Base-by-base conservation (phyloP, 2,797 vertebrate species). In the Heteromormyrus szaboi region DNA sequence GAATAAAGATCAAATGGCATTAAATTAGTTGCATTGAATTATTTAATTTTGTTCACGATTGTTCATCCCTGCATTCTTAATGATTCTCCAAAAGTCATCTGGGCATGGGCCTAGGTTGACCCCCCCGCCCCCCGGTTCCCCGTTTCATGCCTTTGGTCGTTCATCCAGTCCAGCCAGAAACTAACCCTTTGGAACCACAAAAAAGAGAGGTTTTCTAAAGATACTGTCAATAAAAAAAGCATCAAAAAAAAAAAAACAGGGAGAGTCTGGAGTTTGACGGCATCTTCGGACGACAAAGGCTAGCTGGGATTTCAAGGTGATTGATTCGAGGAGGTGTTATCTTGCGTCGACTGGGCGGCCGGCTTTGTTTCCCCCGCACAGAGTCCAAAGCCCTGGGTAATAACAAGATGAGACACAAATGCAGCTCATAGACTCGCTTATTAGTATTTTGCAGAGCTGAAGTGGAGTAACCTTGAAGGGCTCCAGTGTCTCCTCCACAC, bases 401-500 rank as follows among this genome's bases (percentile, higher is more conserved):
- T 76, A 79, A 84, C 89, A 90, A 92, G 91, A 91, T 90, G 56
- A 88, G 88, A 83, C 89, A 56, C 62, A 90, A 91, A 90, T 65
- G 62, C 44, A n/a, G 25, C 59, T 88, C 59, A 90, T 87, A 88
- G 54, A 89, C 91, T 89, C 79, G 86, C 84, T 88, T 87, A 87
- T 91, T 88, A 83, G 51, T 88, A 85, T 89, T 87, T 87, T 53
- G 51, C 29, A 33, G 87, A 85, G 79, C 87, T 88, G 85, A 91
- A 85, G 90, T 89, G 59, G 25, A 51, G 68, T 90, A 92, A 90
- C 87, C 89, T 91, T 90, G 88, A 90, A 90, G 65, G 87, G 72
- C 87, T 88, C 72, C 53, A 90, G 79, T 65, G 76, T 48, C 46
- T 50, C 8, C 48, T 48, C 85, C 65, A 41, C 22, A 59, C 54